Evolutionary conservation across 92 coral and sea anemone species (phyloP).

Genomic region (Metridium senile): DNA sequence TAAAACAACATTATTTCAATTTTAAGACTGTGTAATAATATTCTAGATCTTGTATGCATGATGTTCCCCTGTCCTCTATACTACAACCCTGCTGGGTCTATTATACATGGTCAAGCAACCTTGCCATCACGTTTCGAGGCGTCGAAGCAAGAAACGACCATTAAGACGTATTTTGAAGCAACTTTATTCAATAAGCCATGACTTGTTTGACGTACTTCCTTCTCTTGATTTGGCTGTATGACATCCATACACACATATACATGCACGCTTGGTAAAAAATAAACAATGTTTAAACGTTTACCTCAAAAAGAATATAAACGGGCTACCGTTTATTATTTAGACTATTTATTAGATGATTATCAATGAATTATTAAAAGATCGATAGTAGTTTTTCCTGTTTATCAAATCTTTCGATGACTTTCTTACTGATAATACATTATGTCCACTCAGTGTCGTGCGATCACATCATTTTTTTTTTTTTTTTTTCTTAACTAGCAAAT

Average conservation of each 20-base stretch:
- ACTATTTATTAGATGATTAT: too few relatives aligned
- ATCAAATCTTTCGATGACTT: not conserved
- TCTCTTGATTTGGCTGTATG: not conserved
- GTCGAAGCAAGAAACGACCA: slow-evolving; percentile 17
- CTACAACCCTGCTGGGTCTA: not conserved
- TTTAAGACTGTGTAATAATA: not conserved
- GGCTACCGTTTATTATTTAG: too few relatives aligned
- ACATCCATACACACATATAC: too few relatives aligned
- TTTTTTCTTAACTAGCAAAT: not conserved
- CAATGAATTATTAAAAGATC: too few relatives aligned
- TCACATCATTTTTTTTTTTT: not conserved
- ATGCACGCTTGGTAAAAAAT: too few relatives aligned
- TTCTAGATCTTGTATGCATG: not conserved
- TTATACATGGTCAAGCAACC: not conserved
- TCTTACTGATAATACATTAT: too few relatives aligned
- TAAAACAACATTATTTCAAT: too few relatives aligned
- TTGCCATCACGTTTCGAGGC: slow-evolving; percentile 1
- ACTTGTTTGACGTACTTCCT: slow-evolving; percentile 1
- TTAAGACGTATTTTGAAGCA: slow-evolving; percentile 6
- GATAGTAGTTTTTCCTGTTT: too few relatives aligned
- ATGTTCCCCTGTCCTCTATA: not conserved
- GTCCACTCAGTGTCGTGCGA: not conserved
- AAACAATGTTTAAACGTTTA: too few relatives aligned
- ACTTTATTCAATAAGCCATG: slow-evolving; percentile 20
- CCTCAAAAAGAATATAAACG: too few relatives aligned